Evolutionary conservation across 2,113 vertebrate species (phyloP).

Genomic region (Sinocyclocheilus anophthalmus): DNA sequence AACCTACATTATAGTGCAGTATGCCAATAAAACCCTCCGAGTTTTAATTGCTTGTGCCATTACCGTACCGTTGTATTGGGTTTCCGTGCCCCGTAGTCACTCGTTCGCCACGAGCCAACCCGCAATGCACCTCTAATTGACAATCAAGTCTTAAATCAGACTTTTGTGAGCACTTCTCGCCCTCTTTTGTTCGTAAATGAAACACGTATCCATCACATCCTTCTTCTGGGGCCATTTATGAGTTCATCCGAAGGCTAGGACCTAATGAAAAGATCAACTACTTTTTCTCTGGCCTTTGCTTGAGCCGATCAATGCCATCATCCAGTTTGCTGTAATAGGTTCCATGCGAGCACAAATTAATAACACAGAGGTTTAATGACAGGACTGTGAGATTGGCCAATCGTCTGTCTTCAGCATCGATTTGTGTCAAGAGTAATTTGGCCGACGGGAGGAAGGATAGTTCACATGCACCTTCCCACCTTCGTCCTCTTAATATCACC

Average conservation of each 20-base stretch:
- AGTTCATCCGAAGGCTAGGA: conserved; percentile 47
- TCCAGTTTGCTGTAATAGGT: conserved; percentile 55
- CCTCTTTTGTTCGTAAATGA: background rate
- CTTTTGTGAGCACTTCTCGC: background rate
- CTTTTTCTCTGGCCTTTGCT: conserved; percentile 51
- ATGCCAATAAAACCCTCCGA: background rate
- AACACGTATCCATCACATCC: background rate
- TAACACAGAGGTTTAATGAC: conserved; percentile 65
- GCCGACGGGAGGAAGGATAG: background rate
- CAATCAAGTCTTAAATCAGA: conserved; percentile 33
- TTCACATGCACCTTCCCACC: no score
- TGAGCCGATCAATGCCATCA: conserved; percentile 56
- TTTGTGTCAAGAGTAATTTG: conserved; percentile 46
- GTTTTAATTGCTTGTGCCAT: conserved; percentile 39
- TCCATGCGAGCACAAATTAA: conserved; percentile 63
- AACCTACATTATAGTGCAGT: background rate
- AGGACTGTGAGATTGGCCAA: conserved; percentile 51
- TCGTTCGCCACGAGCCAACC: background rate
- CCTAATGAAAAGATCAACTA: conserved; percentile 65
- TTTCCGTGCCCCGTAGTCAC: background rate
- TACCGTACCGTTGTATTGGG: conserved; percentile 2
- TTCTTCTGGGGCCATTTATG: conserved; percentile 54
- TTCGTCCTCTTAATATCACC: no score
- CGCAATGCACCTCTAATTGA: conserved; percentile 45
- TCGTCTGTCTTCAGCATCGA: conserved; percentile 61